Conservation (phyloP, 2,113 vertebrate genomes). For the Eclectus roratus region DNA sequence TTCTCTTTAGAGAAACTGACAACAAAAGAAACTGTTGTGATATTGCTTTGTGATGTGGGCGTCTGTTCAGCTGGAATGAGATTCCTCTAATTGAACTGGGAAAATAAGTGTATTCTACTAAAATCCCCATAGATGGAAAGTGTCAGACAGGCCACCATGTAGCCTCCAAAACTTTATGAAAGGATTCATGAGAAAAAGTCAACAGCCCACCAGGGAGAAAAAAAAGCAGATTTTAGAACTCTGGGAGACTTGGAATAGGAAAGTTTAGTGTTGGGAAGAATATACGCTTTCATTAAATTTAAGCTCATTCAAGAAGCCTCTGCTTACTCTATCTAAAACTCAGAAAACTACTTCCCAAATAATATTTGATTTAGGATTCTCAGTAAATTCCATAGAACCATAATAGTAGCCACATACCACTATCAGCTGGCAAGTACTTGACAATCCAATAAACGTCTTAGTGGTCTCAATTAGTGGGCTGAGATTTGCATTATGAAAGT, state of each 20-base stretch:
- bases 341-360: neutral
- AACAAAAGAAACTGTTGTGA: neutral
- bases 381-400: neutral
- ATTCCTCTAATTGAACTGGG: neutral
- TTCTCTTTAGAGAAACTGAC: neutral
- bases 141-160: neutral
- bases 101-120: neutral
- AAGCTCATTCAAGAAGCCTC: neutral
- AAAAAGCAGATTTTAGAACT: neutral
- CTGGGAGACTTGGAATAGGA: neutral
- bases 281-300: neutral
- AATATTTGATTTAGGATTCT: neutral
- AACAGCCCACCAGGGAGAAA: neutral
- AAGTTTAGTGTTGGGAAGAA: neutral
- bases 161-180: neutral
- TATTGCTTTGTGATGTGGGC: neutral
- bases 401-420: neutral
- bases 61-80: neutral
- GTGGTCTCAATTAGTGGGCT: neutral
- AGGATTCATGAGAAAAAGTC: neutral
- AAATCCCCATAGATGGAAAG: neutral
- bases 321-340: neutral
- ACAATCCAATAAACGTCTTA: neutral
- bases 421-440: neutral
- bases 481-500: neutral